Conservation (phyloP, 2,888 invertebrate genomes). For the Drosophila barbarae region DNA sequence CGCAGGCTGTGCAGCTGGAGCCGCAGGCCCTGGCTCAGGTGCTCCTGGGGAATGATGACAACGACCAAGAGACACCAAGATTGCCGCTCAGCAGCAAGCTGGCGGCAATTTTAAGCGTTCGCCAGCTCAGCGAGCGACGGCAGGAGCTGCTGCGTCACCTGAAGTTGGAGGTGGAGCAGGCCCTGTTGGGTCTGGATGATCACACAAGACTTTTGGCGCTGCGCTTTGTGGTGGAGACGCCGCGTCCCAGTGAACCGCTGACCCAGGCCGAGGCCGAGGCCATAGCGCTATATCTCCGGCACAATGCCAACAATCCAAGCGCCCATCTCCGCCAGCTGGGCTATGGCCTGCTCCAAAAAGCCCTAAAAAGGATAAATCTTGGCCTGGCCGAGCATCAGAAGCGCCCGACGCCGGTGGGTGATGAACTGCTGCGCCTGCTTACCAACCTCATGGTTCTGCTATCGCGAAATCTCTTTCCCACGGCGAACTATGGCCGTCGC, state of each 20-base stretch:
- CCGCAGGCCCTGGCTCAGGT: slow-evolving; percentile 64
- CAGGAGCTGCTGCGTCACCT: slow-evolving; percentile 80
- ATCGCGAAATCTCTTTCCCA: slow-evolving; percentile 81
- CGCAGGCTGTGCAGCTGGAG: slow-evolving; percentile 74
- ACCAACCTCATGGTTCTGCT: slow-evolving; percentile 81
- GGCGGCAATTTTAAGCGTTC: slow-evolving; percentile 76
- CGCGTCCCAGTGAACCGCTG: slow-evolving; percentile 86
- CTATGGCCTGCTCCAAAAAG: slow-evolving; percentile 85
- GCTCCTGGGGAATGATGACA: slow-evolving; percentile 22
- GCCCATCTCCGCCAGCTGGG: slow-evolving; percentile 79
- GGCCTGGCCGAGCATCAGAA: slow-evolving; percentile 74
- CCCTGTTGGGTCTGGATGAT: slow-evolving; percentile 80
- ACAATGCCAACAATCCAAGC: slow-evolving; percentile 86
- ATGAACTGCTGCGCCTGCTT: slow-evolving; percentile 79
- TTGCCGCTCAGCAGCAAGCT: slow-evolving; percentile 75
- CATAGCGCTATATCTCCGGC: slow-evolving; percentile 83
- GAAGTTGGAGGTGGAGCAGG: slow-evolving; percentile 80
- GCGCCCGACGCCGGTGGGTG: slow-evolving; percentile 11
- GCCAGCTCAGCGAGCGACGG: slow-evolving; percentile 79
- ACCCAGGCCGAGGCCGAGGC: slow-evolving; percentile 83
- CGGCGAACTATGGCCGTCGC: slow-evolving; percentile 83
- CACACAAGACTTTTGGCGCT: slow-evolving; percentile 86
- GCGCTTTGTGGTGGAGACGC: slow-evolving; percentile 86
- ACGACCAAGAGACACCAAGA: background rate
- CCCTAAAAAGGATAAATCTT: slow-evolving; percentile 81